A percentile compares a stretch with the other conserved stretches of the same genome.
phyloP scores from a whole-genome alignment of 2,113 vertebrate genomes.

The Ivindomyrus marchei region DNA sequence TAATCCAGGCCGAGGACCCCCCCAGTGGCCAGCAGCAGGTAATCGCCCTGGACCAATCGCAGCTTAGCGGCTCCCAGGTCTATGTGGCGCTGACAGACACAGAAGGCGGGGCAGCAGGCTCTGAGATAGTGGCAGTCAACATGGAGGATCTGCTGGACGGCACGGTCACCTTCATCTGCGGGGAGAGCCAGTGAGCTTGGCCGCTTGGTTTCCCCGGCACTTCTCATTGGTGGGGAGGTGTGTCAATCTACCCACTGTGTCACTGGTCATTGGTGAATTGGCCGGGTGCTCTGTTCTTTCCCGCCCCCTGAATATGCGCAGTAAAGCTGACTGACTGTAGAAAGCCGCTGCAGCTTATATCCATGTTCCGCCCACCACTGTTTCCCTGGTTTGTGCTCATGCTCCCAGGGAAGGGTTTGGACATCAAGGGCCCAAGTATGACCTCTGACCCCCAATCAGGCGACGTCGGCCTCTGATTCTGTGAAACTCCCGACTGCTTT shows the following conservation, averaged over 20 bases:
- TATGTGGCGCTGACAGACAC: conserved; percentile 62
- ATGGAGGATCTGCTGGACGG: conserved; percentile 73
- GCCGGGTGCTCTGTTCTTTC: neutral
- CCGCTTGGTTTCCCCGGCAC: neutral
- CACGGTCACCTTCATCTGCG: conserved; percentile 71
- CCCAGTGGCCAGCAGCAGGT: conserved; percentile 45
- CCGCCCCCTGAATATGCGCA: neutral
- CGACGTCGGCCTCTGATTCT: neutral
- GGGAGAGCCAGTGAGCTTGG: conserved; percentile 47
- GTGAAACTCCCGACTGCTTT: neutral
- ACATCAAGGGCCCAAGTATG: neutral
- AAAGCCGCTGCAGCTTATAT: neutral
- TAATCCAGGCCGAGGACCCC: conserved; percentile 47
- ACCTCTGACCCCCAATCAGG: neutral
- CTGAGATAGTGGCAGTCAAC: conserved; percentile 70
- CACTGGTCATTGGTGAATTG: neutral
- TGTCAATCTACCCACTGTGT: neutral
- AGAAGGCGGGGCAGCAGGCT: conserved; percentile 37
- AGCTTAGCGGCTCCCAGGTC: conserved; percentile 60
- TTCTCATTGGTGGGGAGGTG: neutral
- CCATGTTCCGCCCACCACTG: neutral
- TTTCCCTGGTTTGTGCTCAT: neutral
- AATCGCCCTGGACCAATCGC: conserved; percentile 55
- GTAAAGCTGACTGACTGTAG: neutral
- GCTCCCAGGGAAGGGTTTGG: neutral